A percentile compares a stretch with the other conserved stretches of the same genome.
phyloP scores from a whole-genome alignment of 2,113 vertebrate genomes.

The Psilopogon haemacephalus region DNA sequence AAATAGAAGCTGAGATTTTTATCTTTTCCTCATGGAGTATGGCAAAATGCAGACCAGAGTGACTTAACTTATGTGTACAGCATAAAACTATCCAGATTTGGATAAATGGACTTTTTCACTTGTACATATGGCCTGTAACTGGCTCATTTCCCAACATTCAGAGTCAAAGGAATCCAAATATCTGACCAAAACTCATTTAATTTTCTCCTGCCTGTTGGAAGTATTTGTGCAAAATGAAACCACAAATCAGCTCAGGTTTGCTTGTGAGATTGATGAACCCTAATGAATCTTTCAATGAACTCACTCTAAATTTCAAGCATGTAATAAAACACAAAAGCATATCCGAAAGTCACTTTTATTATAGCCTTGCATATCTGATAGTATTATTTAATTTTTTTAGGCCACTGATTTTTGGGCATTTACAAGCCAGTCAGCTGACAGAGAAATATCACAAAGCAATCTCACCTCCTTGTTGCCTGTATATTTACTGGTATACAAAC shows the following conservation, averaged over 20 bases:
- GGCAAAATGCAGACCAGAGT: not conserved
- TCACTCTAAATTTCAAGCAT: slow-evolving; percentile 9
- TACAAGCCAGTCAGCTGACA: not conserved
- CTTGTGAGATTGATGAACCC: slow-evolving; percentile 2
- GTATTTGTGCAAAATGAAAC: slow-evolving; percentile 41
- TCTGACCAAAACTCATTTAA: slow-evolving; percentile 44
- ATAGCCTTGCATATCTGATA: not conserved
- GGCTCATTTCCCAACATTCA: slow-evolving; percentile 26
- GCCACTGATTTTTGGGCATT: not conserved
- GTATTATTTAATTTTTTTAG: not conserved
- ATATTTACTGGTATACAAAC: not conserved
- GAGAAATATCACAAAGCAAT: not conserved
- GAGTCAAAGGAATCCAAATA: slow-evolving; percentile 43
- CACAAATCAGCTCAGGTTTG: slow-evolving; percentile 34
- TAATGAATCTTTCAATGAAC: not conserved
- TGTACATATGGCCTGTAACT: slow-evolving; percentile 10
- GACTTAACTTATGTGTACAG: not conserved
- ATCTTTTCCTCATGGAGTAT: not conserved
- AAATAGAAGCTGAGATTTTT: not conserved
- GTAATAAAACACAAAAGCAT: slow-evolving; percentile 25
- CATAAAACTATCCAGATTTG: slow-evolving; percentile 22
- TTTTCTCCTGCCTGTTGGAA: slow-evolving; percentile 38
- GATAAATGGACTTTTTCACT: slow-evolving; percentile 24
- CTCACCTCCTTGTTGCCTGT: not conserved
- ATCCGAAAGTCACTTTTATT: not conserved